Evolutionary conservation across 2,113 vertebrate species (phyloP).

Genomic region (Aspidoscelis tigris): DNA sequence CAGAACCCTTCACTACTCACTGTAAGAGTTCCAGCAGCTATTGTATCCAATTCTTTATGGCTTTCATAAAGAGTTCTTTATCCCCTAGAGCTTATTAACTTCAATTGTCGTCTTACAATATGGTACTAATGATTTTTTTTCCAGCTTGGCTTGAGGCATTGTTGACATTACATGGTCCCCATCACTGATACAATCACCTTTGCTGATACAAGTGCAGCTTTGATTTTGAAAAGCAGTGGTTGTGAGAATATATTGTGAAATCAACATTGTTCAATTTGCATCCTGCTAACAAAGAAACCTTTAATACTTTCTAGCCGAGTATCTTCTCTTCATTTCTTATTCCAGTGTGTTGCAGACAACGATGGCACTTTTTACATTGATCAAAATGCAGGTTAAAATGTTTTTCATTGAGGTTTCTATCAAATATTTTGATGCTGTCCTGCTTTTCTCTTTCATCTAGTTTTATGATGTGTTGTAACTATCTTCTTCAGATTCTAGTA

Average conservation of each 20-base stretch:
- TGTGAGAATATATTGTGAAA: conserved; percentile 19
- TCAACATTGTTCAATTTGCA: background rate
- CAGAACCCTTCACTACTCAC: conserved; percentile 43
- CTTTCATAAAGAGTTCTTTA: conserved; percentile 53
- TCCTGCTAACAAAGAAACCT: background rate
- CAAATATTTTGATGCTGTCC: background rate
- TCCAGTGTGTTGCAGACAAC: no score
- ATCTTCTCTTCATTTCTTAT: background rate
- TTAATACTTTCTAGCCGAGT: background rate
- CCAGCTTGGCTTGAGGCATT: conserved; percentile 46
- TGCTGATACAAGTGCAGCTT: background rate
- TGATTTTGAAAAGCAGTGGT: background rate
- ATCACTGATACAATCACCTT: conserved; percentile 30
- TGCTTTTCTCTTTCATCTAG: background rate
- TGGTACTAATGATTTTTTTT: conserved; percentile 69
- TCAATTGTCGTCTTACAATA: conserved; percentile 61
- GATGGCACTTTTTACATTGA: background rate
- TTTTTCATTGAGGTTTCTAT: background rate
- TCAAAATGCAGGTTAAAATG: background rate
- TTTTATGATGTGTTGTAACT: background rate
- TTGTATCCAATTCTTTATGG: conserved; percentile 16
- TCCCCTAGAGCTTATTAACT: conserved; percentile 69
- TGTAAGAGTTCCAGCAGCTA: conserved; percentile 24
- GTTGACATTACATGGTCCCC: conserved; percentile 50
- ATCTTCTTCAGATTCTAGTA: background rate